Base-by-base conservation (phyloP, 2,113 vertebrate genomes). In the Nibea albiflora region DNA sequence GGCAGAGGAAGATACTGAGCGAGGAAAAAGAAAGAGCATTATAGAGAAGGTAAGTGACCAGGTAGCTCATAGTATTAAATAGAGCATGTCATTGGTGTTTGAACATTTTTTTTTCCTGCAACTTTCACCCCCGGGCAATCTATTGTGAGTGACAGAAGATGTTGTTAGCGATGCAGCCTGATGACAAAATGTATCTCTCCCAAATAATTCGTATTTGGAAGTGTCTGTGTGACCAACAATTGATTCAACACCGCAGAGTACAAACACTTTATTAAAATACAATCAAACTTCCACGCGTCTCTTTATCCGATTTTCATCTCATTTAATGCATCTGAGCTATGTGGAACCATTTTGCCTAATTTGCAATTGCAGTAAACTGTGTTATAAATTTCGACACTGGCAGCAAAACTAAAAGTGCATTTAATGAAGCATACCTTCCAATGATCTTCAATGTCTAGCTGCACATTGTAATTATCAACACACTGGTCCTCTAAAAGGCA, bases 21-120 rank as follows among this genome's bases (percentile, higher is more conserved):
- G 49, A 53, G 64, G 35, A 63, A 68, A 69, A 60, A 61, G 20
- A 24, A 17, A 74, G 39, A 84, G 57, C 63, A 46, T 80, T 81
- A 63, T 22, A 73, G 53, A 80, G 26, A 72, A 84, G 67, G 16
- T 65, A 87, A 85, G 79, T 84, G 88, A 87, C 87, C 86, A 75
- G 58, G 81, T 78, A 84, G 53, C 72, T 81, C 47, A 76, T 80
- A 78, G 71, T 83, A 74, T 85, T 70, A 87, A 87, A 85, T 65
- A 75, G 44, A 86, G 54, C 72, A 69, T 80, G 67, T 64, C 77
- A 78, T 73, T 80, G 44, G 62, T 69, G 78, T 75, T 87, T 79
- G 67, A 69, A 80, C 20, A 72, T n/a, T 74, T 28, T 81, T 28
- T 81, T 88, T 46, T 70, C 65, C 67, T 77, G 50, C 46, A 47